A percentile compares a stretch with the other conserved stretches of the same genome.
phyloP scores from a whole-genome alignment of 2,113 vertebrate species.

The Datnioides undecimradiatus region DNA sequence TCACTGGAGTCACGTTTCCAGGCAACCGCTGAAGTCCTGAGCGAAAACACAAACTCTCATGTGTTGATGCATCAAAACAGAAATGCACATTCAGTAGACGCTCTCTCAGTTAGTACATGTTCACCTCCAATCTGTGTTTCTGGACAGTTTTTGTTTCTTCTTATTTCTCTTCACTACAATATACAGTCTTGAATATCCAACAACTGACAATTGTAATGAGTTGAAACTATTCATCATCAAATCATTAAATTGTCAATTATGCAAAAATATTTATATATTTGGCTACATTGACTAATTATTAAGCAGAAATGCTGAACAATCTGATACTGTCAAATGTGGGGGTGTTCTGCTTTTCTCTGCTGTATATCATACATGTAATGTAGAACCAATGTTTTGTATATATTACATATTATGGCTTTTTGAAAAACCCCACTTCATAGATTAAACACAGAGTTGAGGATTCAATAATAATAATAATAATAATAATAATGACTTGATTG shows the following conservation, averaged over 20 bases:
- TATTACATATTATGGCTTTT: background rate
- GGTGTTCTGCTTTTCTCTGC: background rate
- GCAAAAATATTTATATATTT: too few species aligned
- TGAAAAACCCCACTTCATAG: background rate
- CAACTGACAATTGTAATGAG: too few species aligned
- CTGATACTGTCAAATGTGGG: background rate
- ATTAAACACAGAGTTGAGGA: background rate
- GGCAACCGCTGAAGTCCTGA: background rate
- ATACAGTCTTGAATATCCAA: too few species aligned
- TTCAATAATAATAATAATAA: background rate
- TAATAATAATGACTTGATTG: too few species aligned
- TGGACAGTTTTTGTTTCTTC: background rate
- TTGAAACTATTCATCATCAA: too few species aligned
- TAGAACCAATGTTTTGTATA: too few species aligned
- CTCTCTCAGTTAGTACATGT: background rate
- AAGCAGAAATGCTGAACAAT: too few species aligned
- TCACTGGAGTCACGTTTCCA: background rate
- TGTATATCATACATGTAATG: background rate
- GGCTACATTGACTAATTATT: too few species aligned
- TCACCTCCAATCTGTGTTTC: background rate
- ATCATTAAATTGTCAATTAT: too few species aligned
- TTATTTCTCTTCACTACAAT: background rate
- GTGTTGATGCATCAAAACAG: background rate
- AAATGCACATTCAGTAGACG: background rate
- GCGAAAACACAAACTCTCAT: background rate